Evolutionary conservation across 2,888 invertebrate species (phyloP).

Genomic region (Podabrus alpinus): DNA sequence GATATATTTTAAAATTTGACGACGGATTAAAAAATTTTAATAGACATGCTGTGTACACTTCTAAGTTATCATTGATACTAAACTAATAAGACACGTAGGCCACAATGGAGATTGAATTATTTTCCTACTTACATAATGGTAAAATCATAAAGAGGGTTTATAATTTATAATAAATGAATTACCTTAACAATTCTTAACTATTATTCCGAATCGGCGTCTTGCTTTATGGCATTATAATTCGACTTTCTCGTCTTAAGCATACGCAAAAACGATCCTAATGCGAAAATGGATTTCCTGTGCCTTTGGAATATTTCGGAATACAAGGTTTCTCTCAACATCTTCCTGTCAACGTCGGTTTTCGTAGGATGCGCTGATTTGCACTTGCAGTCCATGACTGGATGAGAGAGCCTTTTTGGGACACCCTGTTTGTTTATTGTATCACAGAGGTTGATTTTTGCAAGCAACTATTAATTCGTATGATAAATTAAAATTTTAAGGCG

Average conservation of each 20-base stretch:
- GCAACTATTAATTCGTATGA: constrained; percentile 5
- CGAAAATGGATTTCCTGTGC: constrained; percentile 75
- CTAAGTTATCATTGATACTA: neutral
- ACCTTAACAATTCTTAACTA: constrained; percentile 18
- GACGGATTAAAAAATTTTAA: neutral
- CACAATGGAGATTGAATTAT: neutral
- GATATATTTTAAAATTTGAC: neutral
- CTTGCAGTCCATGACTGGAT: constrained; percentile 32
- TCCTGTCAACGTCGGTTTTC: constrained; percentile 58
- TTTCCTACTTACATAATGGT: neutral
- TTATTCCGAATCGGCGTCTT: constrained; percentile 53
- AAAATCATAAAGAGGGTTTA: neutral
- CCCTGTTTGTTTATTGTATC: constrained; percentile 22
- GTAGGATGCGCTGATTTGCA: constrained; percentile 36
- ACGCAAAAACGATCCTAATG: constrained; percentile 73
- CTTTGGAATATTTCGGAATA: constrained; percentile 80
- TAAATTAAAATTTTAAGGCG: constrained; percentile 20
- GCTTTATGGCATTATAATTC: constrained; percentile 76
- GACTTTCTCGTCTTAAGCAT: constrained; percentile 76
- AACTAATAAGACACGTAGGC: constrained; percentile 1
- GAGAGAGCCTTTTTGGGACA: constrained; percentile 33
- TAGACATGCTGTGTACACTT: neutral
- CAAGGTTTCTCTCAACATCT: constrained; percentile 72
- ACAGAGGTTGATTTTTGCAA: constrained; percentile 25
- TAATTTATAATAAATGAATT: neutral